Evolutionary conservation across 2,888 invertebrate species (phyloP), one percentile per base, ranked within the genome.

Genomic region (Agrilus cyanescens): DNA sequence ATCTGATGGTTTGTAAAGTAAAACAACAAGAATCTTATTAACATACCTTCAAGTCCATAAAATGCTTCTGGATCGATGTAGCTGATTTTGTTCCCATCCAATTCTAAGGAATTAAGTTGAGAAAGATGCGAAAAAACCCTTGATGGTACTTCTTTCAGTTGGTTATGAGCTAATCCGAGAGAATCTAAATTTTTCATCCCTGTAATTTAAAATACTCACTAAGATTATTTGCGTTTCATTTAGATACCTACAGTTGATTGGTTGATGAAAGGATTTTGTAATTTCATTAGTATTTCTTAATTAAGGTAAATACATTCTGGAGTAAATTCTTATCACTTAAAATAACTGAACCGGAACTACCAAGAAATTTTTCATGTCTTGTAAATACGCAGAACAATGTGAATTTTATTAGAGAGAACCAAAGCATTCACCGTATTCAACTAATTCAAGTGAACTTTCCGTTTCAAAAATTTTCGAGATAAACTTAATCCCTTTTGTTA

Each of bases 51-150:
- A 40, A 90, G 73, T 51, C 90, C 91, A 47, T 77, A 75, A 60
- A 93, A 93, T 18, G 90, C 90, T 53, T 85, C 83, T 46, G 83
- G 82, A 62, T 90, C 85, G 54, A 91, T 80, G 54, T 77, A 73
- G 52, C 74, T 76, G 52, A 93, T 90, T 57, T 75, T 75, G 68
- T 91, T 91, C 45, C 87, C 88, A 60, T 90, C 90, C 53, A 93
- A 68, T 68, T 91, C 90, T 60, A 93, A 69, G 4, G 89, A 89
- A 67, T 88, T 91, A 43, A 91, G 73, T 55, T 82, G 75, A 15
- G 75, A 77, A 55, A 91, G 70, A 63, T 87, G 85, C 3, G 82
- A 80, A 67, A 93, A 91, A 39, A 88, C 89, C 58, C 82, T 78
- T 4, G 82, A 75, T 12, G 88, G 86, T 49, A 90, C 80, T 57